Percentiles rank a stretch among this genome's conserved stretches.
These are phyloP conservation scores for Anthophora plumipes DNA, from an alignment of 2,888 invertebrate genomes.

Conservation along the genomic window DNA sequence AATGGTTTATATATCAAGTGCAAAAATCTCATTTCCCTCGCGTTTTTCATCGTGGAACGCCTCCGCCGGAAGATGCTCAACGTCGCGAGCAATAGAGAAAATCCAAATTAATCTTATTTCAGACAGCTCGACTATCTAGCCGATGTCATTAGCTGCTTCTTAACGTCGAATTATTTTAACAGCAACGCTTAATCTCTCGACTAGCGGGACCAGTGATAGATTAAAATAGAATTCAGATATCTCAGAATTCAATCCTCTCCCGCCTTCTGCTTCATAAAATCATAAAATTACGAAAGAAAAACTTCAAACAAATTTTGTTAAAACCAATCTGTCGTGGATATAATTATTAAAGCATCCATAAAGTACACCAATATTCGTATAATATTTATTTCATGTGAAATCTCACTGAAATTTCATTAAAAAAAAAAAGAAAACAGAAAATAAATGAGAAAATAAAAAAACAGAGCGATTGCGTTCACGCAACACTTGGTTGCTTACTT, in stretches of 20 bases:
- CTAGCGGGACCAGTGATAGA: neutral
- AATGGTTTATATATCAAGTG: neutral
- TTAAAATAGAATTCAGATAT: neutral
- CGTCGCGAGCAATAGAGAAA: neutral
- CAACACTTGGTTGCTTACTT: neutral
- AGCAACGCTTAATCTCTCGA: neutral
- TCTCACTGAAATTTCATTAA: too few species aligned
- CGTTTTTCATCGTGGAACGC: neutral
- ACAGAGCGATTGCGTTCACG: neutral
- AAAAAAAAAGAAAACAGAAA: neutral
- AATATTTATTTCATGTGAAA: neutral
- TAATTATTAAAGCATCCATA: too few species aligned
- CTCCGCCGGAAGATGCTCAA: neutral
- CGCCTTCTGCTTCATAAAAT: neutral
- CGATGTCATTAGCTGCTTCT: neutral
- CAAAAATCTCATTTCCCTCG: neutral
- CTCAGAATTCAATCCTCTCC: too few species aligned
- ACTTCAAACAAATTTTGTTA: too few species aligned
- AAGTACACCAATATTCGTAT: too few species aligned
- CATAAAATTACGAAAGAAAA: too few species aligned
- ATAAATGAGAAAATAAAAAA: neutral
- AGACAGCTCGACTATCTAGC: neutral
- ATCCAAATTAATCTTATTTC: constrained; percentile 18
- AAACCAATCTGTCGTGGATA: too few species aligned
- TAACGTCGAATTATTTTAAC: constrained; percentile 13